Evolutionary conservation across 1,140 invertebrate genomes (phyloP), one percentile per base, ranked within the genome.

Genomic region (Bombyx mandarina): DNA sequence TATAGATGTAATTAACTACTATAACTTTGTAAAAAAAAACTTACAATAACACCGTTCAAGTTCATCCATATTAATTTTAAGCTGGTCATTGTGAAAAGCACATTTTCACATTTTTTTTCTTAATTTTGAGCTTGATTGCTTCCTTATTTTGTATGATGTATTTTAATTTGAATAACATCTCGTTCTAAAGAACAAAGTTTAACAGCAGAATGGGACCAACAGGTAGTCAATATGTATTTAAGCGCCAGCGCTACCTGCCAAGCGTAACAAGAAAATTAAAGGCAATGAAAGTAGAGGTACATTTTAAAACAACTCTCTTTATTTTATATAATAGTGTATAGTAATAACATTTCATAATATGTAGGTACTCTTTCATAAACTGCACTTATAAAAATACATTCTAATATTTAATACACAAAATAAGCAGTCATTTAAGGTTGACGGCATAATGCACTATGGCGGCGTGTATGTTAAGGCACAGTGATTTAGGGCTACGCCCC

Each of bases 381-480:
- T 75, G 71, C 75, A 79, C 82, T 77, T 85, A 85, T 77, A 86
- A 86, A 86, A 86, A 86, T 86, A 85, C 79, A 79, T 67, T 80
- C 73, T 77, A 66, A 76, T 79, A 82, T 79, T 61, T 77, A 80
- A 82, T 83, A 80, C 81, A 82, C 81, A 86, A 86, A 86, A 86
- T 86, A 86, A 73, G 70, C 72, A 60, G 62, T 82, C 80, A 73
- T 80, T 70, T 69, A 60, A 52, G 72, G 72, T 81, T 67, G 74
- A 82, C 67, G 65, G 73, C 68, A 65, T 83, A 83, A 86, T 83
- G 83, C 82, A 86, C 83, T 85, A 82, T 79, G 83, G 79, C 80
- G 75, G 73, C 75, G 74, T 82, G 73, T 79, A 75, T 65, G 65
- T 77, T 86, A 86, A 85, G 83, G 82, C 83, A 86, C 82, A 73